These are phyloP conservation scores for Eristalis intricaria DNA, from an alignment of 2,888 invertebrate genomes.

Conservation along the genomic window DNA sequence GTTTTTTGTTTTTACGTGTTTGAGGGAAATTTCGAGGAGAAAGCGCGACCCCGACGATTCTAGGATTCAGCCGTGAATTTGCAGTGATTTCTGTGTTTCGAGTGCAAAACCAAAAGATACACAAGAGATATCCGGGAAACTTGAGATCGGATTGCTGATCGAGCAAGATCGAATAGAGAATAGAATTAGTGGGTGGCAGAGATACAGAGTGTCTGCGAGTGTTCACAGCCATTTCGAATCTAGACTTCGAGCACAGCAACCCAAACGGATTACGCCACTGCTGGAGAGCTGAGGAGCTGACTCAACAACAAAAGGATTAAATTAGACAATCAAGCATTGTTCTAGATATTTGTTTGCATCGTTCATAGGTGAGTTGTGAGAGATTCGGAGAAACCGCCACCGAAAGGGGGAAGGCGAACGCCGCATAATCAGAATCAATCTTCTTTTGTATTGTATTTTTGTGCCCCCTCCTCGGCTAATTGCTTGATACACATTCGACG, in stretches of 20 bases:
- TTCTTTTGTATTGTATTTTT: neutral
- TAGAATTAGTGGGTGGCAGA: conserved; percentile 36
- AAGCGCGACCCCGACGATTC: conserved; percentile 45
- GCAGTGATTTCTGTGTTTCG: conserved; percentile 10
- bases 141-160: neutral
- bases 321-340: conserved; percentile 27
- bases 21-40: conserved; percentile 40
- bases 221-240: conserved; percentile 5
- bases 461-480: neutral
- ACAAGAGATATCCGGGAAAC: conserved; percentile 1
- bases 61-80: conserved; percentile 14
- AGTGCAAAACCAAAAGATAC: conserved; percentile 27
- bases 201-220: conserved; percentile 2
- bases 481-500: neutral
- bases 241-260: conserved; percentile 7
- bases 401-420: neutral
- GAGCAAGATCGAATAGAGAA: neutral
- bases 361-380: conserved; percentile 56
- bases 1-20: neutral
- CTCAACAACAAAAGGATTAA: conserved; percentile 64
- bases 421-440: conserved; percentile 35
- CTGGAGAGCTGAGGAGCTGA: conserved; percentile 25
- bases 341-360: conserved; percentile 39
- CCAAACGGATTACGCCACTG: conserved; percentile 43
- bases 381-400: neutral